phyloP scores from a whole-genome alignment of 2,113 vertebrate genomes.

The Lanius collurio region DNA sequence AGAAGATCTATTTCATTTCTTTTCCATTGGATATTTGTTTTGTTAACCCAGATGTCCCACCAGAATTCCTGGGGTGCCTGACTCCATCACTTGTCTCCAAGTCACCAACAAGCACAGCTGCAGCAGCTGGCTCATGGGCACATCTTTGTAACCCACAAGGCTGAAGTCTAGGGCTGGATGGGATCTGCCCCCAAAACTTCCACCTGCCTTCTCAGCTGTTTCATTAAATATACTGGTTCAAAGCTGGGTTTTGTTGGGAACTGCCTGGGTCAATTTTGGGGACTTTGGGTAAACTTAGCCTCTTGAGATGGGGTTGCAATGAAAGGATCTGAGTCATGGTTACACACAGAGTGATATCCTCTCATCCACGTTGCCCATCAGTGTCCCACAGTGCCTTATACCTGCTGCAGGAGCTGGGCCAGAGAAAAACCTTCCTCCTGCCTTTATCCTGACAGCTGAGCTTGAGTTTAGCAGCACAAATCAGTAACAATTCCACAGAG shows the following conservation, averaged over 20 bases:
- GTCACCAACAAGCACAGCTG: neutral
- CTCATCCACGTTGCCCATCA: fast-evolving
- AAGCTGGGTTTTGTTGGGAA: neutral
- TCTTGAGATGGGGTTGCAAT: neutral
- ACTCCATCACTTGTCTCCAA: neutral
- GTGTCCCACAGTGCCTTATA: neutral
- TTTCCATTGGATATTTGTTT: neutral
- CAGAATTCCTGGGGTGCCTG: neutral
- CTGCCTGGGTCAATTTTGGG: neutral
- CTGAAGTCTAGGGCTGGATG: neutral
- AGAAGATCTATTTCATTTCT: neutral
- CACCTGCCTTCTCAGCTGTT: neutral
- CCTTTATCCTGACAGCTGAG: neutral
- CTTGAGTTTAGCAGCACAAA: neutral
- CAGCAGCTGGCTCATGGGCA: neutral
- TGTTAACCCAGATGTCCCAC: neutral
- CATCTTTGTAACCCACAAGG: neutral
- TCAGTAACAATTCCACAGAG: neutral
- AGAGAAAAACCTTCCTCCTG: neutral
- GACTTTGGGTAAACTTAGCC: neutral
- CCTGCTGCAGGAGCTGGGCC: neutral
- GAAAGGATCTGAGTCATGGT: neutral
- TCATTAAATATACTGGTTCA: neutral
- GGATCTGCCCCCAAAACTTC: neutral
- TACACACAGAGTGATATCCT: neutral